phyloP scores from a whole-genome alignment of 2,888 invertebrate genomes.

The Lithophane socia region DNA sequence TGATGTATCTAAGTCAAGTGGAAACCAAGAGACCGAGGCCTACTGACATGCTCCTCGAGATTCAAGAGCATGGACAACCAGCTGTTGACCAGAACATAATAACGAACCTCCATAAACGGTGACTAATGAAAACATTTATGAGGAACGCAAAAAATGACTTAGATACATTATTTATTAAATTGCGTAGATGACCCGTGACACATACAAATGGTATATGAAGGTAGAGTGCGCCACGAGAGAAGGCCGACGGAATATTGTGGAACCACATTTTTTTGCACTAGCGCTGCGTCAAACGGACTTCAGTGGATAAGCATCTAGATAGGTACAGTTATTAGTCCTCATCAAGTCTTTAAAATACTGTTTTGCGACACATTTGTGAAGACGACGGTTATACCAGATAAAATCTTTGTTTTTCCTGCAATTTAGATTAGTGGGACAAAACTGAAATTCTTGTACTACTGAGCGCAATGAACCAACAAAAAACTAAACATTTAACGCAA shows the following conservation, averaged over 20 bases:
- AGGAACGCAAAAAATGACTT: conserved; percentile 41
- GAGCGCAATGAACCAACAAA: conserved; percentile 29
- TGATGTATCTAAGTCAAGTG: conserved; percentile 50
- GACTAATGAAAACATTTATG: conserved; percentile 26
- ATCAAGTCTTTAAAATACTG: conserved; percentile 23
- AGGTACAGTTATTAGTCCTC: conserved; percentile 24
- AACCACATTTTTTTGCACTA: no score
- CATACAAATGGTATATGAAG: not conserved
- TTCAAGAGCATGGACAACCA: conserved; percentile 37
- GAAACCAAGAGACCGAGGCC: conserved; percentile 38
- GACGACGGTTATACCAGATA: conserved; percentile 38
- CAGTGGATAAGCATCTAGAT: no score
- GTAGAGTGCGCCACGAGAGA: no score
- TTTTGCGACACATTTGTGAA: conserved; percentile 37
- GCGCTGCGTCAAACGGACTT: no score
- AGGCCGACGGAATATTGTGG: no score
- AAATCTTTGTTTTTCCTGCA: conserved; percentile 34
- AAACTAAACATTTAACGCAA: conserved; percentile 30
- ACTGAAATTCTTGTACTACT: conserved; percentile 20
- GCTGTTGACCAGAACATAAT: conserved; percentile 27
- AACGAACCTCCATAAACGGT: conserved; percentile 42
- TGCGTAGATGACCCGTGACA: conserved; percentile 1
- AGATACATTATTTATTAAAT: conserved; percentile 36
- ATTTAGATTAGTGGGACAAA: conserved; percentile 38
- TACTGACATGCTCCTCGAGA: conserved; percentile 34